Conservation (phyloP, 1,140 invertebrate genomes). For the Nymphalis io region DNA sequence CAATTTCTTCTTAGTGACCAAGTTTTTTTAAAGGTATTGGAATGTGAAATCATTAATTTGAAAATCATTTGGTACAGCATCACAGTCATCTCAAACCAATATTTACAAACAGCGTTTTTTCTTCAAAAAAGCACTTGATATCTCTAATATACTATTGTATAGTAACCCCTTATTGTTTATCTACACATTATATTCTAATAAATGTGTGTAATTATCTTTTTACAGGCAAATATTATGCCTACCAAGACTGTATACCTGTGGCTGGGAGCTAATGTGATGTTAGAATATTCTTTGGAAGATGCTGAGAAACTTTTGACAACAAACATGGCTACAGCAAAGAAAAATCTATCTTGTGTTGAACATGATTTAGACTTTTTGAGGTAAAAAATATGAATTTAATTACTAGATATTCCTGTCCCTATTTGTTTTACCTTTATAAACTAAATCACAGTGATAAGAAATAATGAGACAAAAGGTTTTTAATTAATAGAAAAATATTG, state of each 20-base stretch:
- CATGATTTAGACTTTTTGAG: constrained; percentile 95
- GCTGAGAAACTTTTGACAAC: constrained; percentile 92
- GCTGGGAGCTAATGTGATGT: constrained; percentile 99
- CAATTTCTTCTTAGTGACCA: constrained; percentile 97
- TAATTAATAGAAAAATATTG: too few relatives aligned
- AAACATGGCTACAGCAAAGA: constrained; percentile 93
- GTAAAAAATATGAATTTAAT: constrained; percentile 50
- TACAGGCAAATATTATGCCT: constrained; percentile 88
- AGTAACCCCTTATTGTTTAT: too few relatives aligned
- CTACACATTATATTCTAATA: neutral
- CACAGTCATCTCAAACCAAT: too few relatives aligned
- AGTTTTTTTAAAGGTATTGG: constrained; percentile 90
- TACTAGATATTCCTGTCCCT: neutral
- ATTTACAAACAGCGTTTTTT: too few relatives aligned
- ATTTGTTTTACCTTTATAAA: neutral
- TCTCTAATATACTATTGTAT: too few relatives aligned
- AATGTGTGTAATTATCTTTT: neutral
- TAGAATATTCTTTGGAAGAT: constrained; percentile 97
- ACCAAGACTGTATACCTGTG: constrained; percentile 98
- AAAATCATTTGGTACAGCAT: too few relatives aligned
- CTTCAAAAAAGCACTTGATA: too few relatives aligned
- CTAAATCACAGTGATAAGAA: too few relatives aligned
- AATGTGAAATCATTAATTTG: neutral
- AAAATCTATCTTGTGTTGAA: constrained; percentile 91
- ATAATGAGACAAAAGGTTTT: too few relatives aligned